Evolutionary conservation across 2,113 vertebrate genomes (phyloP).

Genomic region (Stigmatopora argus): DNA sequence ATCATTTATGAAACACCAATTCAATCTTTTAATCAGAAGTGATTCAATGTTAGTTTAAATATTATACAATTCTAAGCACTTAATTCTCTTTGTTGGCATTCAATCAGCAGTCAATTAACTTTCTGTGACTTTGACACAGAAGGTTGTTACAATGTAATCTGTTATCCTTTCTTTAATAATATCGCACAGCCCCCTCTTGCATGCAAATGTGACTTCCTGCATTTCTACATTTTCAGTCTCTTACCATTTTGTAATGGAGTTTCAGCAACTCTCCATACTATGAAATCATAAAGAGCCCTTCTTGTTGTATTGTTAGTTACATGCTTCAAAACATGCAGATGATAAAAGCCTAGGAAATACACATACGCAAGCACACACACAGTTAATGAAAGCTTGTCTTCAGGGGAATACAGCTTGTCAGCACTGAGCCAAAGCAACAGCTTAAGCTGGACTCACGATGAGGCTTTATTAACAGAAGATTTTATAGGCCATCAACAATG

Average conservation of each 20-base stretch:
- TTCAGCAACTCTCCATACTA: background rate
- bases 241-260: background rate
- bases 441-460: constrained; percentile 55
- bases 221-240: background rate
- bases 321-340: constrained; percentile 16
- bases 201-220: background rate
- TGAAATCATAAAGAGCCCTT: background rate
- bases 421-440: constrained; percentile 55
- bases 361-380: constrained; percentile 5
- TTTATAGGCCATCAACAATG: constrained; percentile 59
- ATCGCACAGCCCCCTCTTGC: background rate
- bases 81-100: constrained; percentile 19
- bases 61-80: constrained; percentile 19
- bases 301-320: background rate
- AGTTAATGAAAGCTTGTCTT: constrained; percentile 77
- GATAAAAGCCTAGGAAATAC: background rate
- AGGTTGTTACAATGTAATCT: background rate
- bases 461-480: constrained; percentile 62
- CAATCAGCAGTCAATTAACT: background rate
- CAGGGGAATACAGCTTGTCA: constrained; percentile 68
- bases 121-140: constrained; percentile 25
- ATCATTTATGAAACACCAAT: too few species aligned
- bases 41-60: background rate
- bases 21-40: background rate
- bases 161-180: background rate